Base-by-base conservation (phyloP, 35 echinoderm and acorn worm genomes). In the Ophiothrix spiculata region DNA sequence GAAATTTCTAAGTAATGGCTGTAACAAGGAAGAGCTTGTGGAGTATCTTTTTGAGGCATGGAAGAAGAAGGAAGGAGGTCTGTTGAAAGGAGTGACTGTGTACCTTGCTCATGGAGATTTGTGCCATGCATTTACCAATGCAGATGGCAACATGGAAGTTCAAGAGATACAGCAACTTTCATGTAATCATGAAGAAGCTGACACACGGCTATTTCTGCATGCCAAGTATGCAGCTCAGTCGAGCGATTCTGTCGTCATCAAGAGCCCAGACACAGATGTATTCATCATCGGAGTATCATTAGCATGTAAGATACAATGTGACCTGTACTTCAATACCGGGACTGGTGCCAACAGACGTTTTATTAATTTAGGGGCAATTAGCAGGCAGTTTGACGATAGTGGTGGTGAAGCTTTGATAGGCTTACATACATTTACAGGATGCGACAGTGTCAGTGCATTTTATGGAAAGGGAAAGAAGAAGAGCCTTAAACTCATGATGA, bases 241-340 rank as follows among this genome's bases (percentile, higher is more conserved):
- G 3, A 56, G 36, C n/a, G n/a, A 14, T 0, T 16, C 64, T 23
- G 19, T 37, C 19, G 36, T 93, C 41, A 89, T 88, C 16, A 87
- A 35, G 3, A 93, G 91, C 29, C 91, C 91, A 19, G 91, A 93
- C 76, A 88, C 90, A 15, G 87, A 88, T 93, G 91, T 93, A 19
- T 88, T 89, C 38, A 56, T 93, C 23, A 79, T 93, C 64, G 82
- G 38, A 34, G n/a, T 89, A 36, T 29, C 80, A 1, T 33, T 84
- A 2, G 39, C 15, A 40, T 4, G 3, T 19, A 16, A 28, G 12
- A 75, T 94, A 16, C 25, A 39, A 56, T 36, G 77, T 10, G 1
- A 80, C 34, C 40, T 90, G 32, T 82, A 76, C 31, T 86, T 94
- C 41, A 77, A 87, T 45, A 90, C 84, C 1, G 73, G 87, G 0